Percentiles rank a stretch among this genome's conserved stretches.
phyloP scores from a whole-genome alignment of 2,113 vertebrate genomes.

The Carollia perspicillata region DNA sequence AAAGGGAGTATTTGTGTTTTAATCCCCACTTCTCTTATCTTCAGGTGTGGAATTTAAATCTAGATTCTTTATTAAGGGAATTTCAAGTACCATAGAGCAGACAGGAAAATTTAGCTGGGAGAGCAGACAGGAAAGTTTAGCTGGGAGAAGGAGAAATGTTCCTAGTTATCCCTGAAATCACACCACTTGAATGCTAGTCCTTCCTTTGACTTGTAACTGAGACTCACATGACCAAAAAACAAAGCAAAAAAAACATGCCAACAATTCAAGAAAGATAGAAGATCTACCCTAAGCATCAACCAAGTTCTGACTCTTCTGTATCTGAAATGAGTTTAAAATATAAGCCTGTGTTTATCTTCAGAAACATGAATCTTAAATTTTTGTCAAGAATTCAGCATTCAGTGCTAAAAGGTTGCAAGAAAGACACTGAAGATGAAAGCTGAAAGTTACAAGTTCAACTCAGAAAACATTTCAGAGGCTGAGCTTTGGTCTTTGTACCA shows the following conservation, averaged over 20 bases:
- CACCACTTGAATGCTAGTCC: not conserved
- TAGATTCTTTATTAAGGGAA: conserved; percentile 54
- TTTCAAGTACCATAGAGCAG: conserved; percentile 51
- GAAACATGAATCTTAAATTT: conserved; percentile 28
- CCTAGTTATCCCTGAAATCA: not conserved
- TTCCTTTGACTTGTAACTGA: conserved; percentile 12
- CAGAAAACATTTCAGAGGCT: not conserved
- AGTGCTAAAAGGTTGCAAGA: not conserved
- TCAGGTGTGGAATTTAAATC: conserved; percentile 69
- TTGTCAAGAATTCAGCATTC: not conserved
- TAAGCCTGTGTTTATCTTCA: not conserved
- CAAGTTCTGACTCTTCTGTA: not conserved
- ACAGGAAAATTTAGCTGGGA: not conserved
- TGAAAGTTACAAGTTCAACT: not conserved
- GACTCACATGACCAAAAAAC: not conserved
- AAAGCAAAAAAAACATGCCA: not conserved
- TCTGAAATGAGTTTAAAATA: conserved; percentile 48
- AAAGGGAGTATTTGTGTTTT: conserved; percentile 61
- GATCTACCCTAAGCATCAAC: not conserved
- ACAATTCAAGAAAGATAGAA: not conserved
- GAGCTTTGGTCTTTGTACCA: not conserved
- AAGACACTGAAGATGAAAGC: not conserved
- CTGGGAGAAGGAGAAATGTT: not conserved
- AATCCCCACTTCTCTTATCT: conserved; percentile 67
- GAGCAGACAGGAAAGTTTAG: too few species aligned